Base-by-base conservation (phyloP, 1,140 invertebrate genomes). In the Ceratosolen fusciceps region DNA sequence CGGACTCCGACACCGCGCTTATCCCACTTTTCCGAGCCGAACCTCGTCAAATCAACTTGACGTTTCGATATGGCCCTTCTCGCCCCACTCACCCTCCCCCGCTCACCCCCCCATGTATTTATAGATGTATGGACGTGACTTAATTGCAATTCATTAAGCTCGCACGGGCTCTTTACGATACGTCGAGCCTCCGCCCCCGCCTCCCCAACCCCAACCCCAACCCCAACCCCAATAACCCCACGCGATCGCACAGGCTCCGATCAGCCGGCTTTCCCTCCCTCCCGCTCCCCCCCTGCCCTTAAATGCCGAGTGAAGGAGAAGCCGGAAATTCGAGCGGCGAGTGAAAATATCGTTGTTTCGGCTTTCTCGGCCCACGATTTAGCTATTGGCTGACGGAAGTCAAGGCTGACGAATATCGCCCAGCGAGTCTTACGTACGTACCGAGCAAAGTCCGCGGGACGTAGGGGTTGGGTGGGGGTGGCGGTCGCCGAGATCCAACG, bases 11-110 rank as follows among this genome's bases (percentile, higher is more conserved):
- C 19, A 24, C 47, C 21, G 16, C 26, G 7, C 21, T 21, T 34
- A 56, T 70, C 52, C 34, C 58, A 77, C 52, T 77, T 77, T 49
- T 71, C 67, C 76, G 21, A 60, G 52, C 58, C 52, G 67, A 71
- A 77, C 67, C 67, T 47, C 67, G 76, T 77, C 76, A 71, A 71
- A 77, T 77, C 73, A 49, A 62, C 43, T 79, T 67, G 43, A 72
- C 58, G 14, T 37, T 10, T 7, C 54, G 43, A 78, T 72, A 37
- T 21, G 37, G n/a, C n/a, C n/a, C n/a, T n/a, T n/a, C n/a, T n/a
- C n/a, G n/a, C n/a, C n/a, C n/a, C n/a, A n/a, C n/a, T n/a, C n/a
- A n/a, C n/a, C n/a, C n/a, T n/a, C n/a, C n/a, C n/a, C n/a, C n/a
- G n/a, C n/a, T n/a, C n/a, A n/a, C n/a, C n/a, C n/a, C n/a, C 26